Conservation (phyloP, 2,888 invertebrate genomes). For the Cryptocheilus praepositus region DNA sequence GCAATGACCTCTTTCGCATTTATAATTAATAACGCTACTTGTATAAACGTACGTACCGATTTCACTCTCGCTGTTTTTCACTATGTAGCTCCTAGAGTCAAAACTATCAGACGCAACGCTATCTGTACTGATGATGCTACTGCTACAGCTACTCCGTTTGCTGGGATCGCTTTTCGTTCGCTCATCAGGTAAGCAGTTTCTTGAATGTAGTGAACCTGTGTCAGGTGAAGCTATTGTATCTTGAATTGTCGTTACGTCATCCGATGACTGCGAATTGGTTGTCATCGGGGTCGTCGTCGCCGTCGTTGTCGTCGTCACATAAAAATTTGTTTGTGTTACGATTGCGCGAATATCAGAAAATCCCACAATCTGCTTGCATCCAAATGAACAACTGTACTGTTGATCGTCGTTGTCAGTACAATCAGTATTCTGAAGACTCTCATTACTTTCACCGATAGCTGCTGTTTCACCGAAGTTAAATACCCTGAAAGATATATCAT, state of each 20-base stretch:
- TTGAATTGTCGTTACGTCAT: slow-evolving; percentile 69
- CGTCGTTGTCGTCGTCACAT: no score
- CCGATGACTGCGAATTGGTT: slow-evolving; percentile 66
- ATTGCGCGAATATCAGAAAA: slow-evolving; percentile 62
- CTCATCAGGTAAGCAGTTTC: slow-evolving; percentile 52
- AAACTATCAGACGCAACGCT: slow-evolving; percentile 66
- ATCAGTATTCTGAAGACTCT: slow-evolving; percentile 43
- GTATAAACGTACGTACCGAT: slow-evolving; percentile 59
- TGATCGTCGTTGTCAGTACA: slow-evolving; percentile 37
- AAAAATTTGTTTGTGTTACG: slow-evolving; percentile 24
- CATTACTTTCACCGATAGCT: slow-evolving; percentile 38
- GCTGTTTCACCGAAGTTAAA: slow-evolving; percentile 59
- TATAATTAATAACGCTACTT: no score
- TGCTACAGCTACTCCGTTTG: slow-evolving; percentile 62
- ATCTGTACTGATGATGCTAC: slow-evolving; percentile 67
- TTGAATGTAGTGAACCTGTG: slow-evolving; percentile 63
- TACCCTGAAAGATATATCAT: slow-evolving; percentile 46
- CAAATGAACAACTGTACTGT: slow-evolving; percentile 38
- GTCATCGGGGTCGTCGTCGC: slow-evolving; percentile 54
- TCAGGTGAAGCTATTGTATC: slow-evolving; percentile 70
- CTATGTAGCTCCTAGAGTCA: slow-evolving; percentile 62
- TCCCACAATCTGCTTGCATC: slow-evolving; percentile 53
- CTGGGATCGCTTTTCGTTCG: slow-evolving; percentile 33
- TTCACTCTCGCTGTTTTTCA: slow-evolving; percentile 70
- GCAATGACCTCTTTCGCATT: no score